Base-by-base conservation (phyloP, 2,113 vertebrate species). In the Bubo bubo region DNA sequence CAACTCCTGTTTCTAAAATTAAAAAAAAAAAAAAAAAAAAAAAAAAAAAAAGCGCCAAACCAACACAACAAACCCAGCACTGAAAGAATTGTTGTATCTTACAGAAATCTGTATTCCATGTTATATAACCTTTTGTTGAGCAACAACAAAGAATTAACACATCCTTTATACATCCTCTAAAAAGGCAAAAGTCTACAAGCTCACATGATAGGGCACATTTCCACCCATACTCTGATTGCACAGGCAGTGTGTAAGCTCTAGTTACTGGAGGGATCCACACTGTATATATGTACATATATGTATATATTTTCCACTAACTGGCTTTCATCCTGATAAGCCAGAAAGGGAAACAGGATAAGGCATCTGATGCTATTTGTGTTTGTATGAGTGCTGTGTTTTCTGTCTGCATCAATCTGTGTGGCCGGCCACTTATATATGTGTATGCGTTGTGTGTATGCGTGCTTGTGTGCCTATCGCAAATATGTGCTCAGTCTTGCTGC, bases 371-470 rank as follows among this genome's bases (percentile, higher is more conserved):
- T 56, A 4, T 53, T 24, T 76, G 7, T 58, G 41, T 76, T 62
- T 53, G 21, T n/a, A 17, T 10, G 17, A 72, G 41, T 4, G 3
- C 47, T 72, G 27, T 80, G 58, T 72, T 89, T 86, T 41, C 71
- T 47, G 20, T n/a, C 30, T 70, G 34, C 43, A 77, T 14, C 88
- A 58, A 77, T 77, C 39, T 60, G 23, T 47, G 32, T 56, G 59
- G n/a, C 16, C 1, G 4, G n/a, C 4, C 32, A 26, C 53, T 50
- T 32, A 10, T 3, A 1, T 8, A 15, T 7, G 39, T 47, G 12
- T 9, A 9, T 17, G 10, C 22, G 32, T 8, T 41, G 7, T 24
- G 24, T 66, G 22, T 16, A 16, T 4, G 1, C 24, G 24, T 80
- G 49, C 6, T 63, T 19, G 4, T 9, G n/a, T 17, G 43, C 19